Base-by-base conservation (phyloP, 2,113 vertebrate species). In the Ia io region DNA sequence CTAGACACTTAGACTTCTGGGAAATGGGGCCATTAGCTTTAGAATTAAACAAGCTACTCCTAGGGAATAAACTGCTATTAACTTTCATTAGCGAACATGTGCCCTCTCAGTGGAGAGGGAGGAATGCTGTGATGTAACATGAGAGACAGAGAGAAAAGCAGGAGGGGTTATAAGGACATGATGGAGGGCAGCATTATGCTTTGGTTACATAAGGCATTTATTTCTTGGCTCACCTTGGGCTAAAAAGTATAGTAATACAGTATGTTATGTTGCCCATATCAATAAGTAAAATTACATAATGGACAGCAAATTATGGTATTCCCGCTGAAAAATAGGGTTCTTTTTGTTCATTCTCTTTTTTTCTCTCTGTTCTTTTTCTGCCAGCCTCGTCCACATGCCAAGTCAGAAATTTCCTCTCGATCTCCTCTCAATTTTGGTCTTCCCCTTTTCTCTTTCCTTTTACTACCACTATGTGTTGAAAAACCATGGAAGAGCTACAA, bases 1-100 rank as follows among this genome's bases (percentile, higher is more conserved):
- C 69, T 63, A 94, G 85, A 92, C 23, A n/a, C 56, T 78, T 49
- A 35, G 67, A 37, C 84, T 95, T 94, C 95, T 92, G 94, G 91
- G 92, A 96, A 97, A 95, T 85, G 73, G 74, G 65, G 73, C 90
- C 92, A 97, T 97, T 96, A 92, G 80, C 85, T 89, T 88, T 88
- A 86, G 78, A 96, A 97, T 88, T 88, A 95, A 95, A 84, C 77
- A 87, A 86, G 56, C 28, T 44, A 70, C 44, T 96, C 61, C 40
- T 40, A 88, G 82, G 67, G 79, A 96, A 85, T 84, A 84, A 95
- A 74, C 71, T n/a, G 82, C 56, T 90, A 92, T 93, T 95, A 89
- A 92, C 92, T 95, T 95, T 93, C 92, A 95, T 92, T 86, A 96
- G 93, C 82, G 90, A 86, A 59, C 69, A 84, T 86, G 83, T 91